Conservation (phyloP, 2,888 invertebrate species). For the Stenoptilia bipunctidactyla region DNA sequence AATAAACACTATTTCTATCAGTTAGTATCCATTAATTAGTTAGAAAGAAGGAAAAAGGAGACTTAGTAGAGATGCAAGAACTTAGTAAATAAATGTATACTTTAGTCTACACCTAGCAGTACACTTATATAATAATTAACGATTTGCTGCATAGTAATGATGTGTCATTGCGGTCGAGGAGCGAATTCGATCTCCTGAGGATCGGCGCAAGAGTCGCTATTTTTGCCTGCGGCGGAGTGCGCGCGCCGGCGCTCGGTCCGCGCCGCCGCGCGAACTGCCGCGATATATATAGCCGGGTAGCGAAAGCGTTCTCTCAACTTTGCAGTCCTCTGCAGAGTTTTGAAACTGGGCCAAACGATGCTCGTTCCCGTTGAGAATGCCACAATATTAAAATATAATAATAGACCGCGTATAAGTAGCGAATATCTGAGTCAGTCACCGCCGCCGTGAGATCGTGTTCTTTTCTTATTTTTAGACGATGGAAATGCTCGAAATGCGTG, state of each 20-base stretch:
- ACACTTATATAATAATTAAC: too few relatives aligned
- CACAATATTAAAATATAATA: constrained; percentile 69
- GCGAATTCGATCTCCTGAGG: constrained; percentile 23
- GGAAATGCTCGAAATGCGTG: constrained; percentile 53
- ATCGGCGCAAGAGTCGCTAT: constrained; percentile 30
- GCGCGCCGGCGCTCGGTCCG: constrained; percentile 10
- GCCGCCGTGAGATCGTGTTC: constrained; percentile 39
- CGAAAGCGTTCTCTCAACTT: constrained; percentile 64
- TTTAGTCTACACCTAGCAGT: too few relatives aligned
- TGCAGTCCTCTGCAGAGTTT: constrained; percentile 61
- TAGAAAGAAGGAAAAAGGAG: too few relatives aligned
- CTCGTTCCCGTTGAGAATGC: constrained; percentile 62
- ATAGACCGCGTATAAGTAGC: constrained; percentile 53
- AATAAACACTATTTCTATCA: too few relatives aligned
- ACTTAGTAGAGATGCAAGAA: too few relatives aligned
- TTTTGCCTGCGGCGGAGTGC: constrained; percentile 28
- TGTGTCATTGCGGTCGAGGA: background rate
- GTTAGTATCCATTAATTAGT: too few relatives aligned
- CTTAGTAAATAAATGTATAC: too few relatives aligned
- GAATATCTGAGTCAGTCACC: constrained; percentile 62
- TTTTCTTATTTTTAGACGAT: constrained; percentile 42
- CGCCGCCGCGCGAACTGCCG: constrained; percentile 11
- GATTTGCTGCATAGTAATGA: too few relatives aligned
- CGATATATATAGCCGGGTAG: constrained; percentile 56
- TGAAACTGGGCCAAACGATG: constrained; percentile 70